These are phyloP conservation scores for Avahi laniger DNA, from an alignment of 2,797 vertebrate species.

Conservation along the genomic window DNA sequence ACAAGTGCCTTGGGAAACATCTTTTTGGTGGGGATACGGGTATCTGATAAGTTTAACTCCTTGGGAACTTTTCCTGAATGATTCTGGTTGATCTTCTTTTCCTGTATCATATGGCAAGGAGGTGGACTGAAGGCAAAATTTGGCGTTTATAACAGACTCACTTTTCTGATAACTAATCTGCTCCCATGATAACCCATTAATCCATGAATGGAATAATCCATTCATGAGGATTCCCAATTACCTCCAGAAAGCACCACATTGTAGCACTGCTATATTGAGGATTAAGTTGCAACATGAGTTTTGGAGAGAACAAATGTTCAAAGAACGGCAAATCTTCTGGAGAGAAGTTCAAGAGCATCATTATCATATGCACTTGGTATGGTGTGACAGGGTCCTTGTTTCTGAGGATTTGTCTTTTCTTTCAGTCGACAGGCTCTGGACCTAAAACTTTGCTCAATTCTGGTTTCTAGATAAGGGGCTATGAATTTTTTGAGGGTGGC, in stretches of 20 bases:
- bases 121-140: no score
- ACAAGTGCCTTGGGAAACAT: background rate
- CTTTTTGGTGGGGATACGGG: no score
- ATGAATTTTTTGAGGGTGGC: background rate
- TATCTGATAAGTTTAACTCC: background rate
- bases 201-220: background rate
- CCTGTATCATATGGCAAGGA: background rate
- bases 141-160: background rate
- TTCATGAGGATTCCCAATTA: background rate
- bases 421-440: background rate
- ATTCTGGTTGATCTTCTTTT: background rate
- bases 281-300: background rate
- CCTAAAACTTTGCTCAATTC: background rate
- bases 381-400: background rate
- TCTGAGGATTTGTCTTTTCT: background rate
- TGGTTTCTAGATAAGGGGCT: background rate
- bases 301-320: background rate
- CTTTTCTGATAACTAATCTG: background rate
- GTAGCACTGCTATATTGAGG: background rate
- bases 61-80: background rate
- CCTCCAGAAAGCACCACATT: background rate
- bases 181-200: background rate
- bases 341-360: background rate
- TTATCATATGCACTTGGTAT: background rate
- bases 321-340: background rate